Base-by-base conservation (phyloP, 1,140 invertebrate genomes). In the Cherax destructor region DNA sequence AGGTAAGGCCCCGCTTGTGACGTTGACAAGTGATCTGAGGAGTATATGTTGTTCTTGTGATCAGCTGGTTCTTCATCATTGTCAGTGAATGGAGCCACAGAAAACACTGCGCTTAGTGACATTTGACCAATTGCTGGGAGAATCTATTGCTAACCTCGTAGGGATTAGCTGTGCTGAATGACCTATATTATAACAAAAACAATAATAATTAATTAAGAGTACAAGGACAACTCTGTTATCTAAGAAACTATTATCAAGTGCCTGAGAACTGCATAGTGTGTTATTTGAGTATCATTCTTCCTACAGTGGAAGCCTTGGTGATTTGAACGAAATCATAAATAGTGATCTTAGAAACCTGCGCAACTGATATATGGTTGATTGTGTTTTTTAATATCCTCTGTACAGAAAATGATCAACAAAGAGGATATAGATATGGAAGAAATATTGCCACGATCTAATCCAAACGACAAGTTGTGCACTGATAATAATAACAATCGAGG, bases 381-480 rank as follows among this genome's bases (percentile, higher is more conserved):
- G 41, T 3, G 50, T 18, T 11, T 69, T 21, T 41, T 41, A 41
- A 41, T 65, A 50, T 86, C 13, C 18, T 16, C 74, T 11, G 0
- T 65, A 41, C n/a, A 52, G 9, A 86, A 78, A 56, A 72, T 86
- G 85, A 86, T 77, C 76, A 74, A 86, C 74, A 86, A 56, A 56
- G 69, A 69, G 21, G 85, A 78, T 21, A 30, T 59, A 78, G 74
- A 77, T 21, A 86, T 77, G 74, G 76, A 59, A 72, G 85, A 61
- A 6, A 24, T 81, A 24, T 24, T 59, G 6, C 69, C 69, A 24
- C 4, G 69, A 7, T 4, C 79, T 3, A 59, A 6, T 21, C 74
- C 78, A 47, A 41, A 47, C 6, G 56, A 76, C 3, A 77, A 86
- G 56, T 41, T 86, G 56, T 56, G 78, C 11, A 88, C 49, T 9